Conservation (phyloP, 2,113 vertebrate species). For the Pycnonotus jocosus region DNA sequence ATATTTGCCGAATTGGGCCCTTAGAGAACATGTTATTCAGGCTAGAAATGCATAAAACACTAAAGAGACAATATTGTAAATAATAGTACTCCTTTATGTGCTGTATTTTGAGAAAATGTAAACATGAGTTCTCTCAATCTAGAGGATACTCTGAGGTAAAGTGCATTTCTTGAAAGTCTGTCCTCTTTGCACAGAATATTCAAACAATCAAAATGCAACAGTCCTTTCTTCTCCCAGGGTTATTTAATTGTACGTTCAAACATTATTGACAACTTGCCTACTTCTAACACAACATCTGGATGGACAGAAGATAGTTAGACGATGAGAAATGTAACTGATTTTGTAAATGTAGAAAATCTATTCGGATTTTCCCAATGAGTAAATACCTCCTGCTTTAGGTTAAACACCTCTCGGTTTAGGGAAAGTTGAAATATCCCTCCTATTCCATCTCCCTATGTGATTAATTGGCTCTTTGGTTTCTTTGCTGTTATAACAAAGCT, state of each 20-base stretch:
- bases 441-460: not conserved
- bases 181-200: not conserved
- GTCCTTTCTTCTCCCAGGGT: not conserved
- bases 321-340: not conserved
- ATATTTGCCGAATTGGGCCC: not conserved
- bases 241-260: not conserved
- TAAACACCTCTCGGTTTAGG: not conserved
- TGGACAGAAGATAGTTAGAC: not conserved
- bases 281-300: not conserved
- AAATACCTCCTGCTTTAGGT: not conserved
- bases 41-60: not conserved
- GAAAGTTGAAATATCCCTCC: not conserved
- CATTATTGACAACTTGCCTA: not conserved
- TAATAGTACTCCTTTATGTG: not conserved
- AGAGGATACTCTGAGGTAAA: not conserved
- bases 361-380: not conserved
- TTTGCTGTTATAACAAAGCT: not conserved
- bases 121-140: not conserved
- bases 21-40: not conserved
- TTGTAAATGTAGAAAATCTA: not conserved
- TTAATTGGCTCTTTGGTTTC: not conserved
- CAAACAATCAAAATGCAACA: not conserved
- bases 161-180: not conserved
- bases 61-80: conserved; percentile 2
- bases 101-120: not conserved